Evolutionary conservation across 2,113 vertebrate genomes (phyloP).

Genomic region (Rhegmatorhina hoffmannsi): DNA sequence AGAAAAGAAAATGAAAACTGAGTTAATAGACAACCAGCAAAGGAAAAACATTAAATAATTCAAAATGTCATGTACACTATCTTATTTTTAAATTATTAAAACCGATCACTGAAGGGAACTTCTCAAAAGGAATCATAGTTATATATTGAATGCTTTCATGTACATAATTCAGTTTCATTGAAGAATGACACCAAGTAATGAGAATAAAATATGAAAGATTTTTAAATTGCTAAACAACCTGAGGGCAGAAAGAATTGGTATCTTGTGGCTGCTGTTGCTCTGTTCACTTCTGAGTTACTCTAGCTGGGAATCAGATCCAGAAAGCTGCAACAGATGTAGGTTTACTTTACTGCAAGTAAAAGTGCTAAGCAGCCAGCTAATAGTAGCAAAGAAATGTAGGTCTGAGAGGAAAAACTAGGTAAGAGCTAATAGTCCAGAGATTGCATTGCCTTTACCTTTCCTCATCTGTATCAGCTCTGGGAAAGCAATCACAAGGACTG

Average conservation of each 20-base stretch:
- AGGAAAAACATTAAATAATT: constrained; percentile 1
- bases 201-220: not conserved
- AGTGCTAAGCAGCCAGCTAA: not conserved
- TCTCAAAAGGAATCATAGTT: not conserved
- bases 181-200: not conserved
- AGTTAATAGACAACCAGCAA: constrained; percentile 30
- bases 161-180: not conserved
- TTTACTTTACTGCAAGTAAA: not conserved
- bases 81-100: not conserved
- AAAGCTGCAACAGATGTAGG: not conserved
- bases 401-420: not conserved
- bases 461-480: not conserved
- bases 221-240: not conserved
- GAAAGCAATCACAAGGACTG: not conserved
- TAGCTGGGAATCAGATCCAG: not conserved
- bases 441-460: not conserved
- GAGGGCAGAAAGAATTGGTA: not conserved
- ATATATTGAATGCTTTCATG: not conserved
- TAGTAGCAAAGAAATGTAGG: not conserved
- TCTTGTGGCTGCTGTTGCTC: not conserved
- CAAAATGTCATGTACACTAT: not conserved
- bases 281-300: not conserved
- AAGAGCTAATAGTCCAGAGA: not conserved
- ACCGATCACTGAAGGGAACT: not conserved
- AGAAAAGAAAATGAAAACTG: not conserved